Evolutionary conservation across 2,797 vertebrate species (phyloP), one percentile per base, ranked within the genome.

Genomic region (Thaleichthys pacificus): DNA sequence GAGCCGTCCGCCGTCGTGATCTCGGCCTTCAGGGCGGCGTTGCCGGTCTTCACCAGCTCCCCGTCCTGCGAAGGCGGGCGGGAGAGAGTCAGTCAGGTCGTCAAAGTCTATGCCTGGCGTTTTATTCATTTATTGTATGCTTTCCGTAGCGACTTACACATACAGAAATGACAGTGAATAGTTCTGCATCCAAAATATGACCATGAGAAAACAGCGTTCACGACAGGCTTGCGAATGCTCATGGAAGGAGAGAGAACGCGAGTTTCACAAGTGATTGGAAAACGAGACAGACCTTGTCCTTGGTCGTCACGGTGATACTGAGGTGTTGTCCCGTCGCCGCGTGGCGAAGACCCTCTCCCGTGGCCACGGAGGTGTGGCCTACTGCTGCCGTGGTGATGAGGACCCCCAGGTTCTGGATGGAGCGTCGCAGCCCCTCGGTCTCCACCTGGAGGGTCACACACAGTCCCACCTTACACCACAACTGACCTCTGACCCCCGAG

Each of bases 261-360:
- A 35, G 35, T 35, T 35, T 28, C 26, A 4, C 4, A 8, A 51
- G 12, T 1, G 3, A 51, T 51, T 17, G 0, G 2, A 24, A 21
- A 58, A 58, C 6, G 21, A 58, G 9, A 58, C 9, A 15, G 2
- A 92, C 91, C 76, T 97, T 98, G 91, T 98, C 97, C 90, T 98
- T 99, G 74, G 97, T 97, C 47, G 97, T 99, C 85, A 99, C 93
- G 0, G 96, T 98, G 76, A 97, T 86, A 0, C 95, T 95, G 72
- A 93, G 91, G 1, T 94, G 93, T 82, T 97, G 96, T n/a, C 97
- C 97, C 0, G 96, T 95, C 0, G 96, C 90, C 0, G 96, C 95
- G 0, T 97, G 96, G 68, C 96, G 94, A 62, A 98, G 93, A 19
- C 96, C 97, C 69, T 98, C 97, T 0, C 97, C 97, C 0, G 96